Evolutionary conservation across 2,888 invertebrate species (phyloP).

Genomic region (Sinohyriopsis cumingii): DNA sequence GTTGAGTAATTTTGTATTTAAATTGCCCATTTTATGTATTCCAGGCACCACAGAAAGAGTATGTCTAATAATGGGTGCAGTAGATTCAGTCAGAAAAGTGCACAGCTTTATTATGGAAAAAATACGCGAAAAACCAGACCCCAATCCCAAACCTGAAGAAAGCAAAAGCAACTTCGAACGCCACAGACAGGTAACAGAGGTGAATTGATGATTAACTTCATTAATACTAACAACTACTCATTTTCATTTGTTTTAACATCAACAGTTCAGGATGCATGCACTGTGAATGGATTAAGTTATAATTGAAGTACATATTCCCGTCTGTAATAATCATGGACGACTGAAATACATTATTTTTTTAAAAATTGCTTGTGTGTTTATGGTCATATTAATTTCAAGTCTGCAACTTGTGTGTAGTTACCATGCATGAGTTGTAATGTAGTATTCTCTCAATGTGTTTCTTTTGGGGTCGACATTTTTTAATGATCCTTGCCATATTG

Average conservation of each 20-base stretch:
- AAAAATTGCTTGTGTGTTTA: no score
- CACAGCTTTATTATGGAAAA: conserved; percentile 71
- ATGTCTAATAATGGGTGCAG: conserved; percentile 70
- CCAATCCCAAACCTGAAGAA: conserved; percentile 69
- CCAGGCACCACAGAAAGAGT: conserved; percentile 72
- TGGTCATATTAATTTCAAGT: no score
- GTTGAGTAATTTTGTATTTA: no score
- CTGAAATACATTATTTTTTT: no score
- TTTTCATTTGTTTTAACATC: conserved; percentile 1
- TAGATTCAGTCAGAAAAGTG: conserved; percentile 68
- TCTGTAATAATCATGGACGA: no score
- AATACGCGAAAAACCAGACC: conserved; percentile 71
- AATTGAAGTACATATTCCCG: no score
- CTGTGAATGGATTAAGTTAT: no score
- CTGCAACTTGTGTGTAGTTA: no score
- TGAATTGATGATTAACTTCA: conserved; percentile 18
- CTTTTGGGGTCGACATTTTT: no score
- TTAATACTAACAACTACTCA: not conserved
- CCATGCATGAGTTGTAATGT: no score
- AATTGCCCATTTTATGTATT: conserved; percentile 19
- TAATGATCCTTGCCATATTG: no score
- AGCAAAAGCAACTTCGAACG: conserved; percentile 70
- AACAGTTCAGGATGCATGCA: not conserved
- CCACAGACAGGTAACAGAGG: conserved; percentile 69
- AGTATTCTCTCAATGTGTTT: no score